Evolutionary conservation across 2,888 invertebrate species (phyloP).

Genomic region (Antheraea yamamai): DNA sequence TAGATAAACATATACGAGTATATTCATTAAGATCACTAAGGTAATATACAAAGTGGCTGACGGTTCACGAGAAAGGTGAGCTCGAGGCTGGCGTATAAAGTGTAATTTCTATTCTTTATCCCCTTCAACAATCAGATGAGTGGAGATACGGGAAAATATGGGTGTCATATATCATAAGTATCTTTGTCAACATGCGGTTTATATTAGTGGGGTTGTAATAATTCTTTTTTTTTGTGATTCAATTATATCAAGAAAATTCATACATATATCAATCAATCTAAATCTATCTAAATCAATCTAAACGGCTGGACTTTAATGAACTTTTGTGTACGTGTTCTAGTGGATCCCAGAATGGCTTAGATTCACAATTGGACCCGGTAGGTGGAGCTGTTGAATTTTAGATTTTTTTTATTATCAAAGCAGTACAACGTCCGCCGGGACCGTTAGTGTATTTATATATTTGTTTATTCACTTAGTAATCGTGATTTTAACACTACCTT

Average conservation of each 20-base stretch:
- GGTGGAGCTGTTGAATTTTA: too few species aligned
- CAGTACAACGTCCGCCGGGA: too few species aligned
- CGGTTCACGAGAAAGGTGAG: constrained; percentile 27
- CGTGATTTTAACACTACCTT: too few species aligned
- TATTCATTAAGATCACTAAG: constrained; percentile 36
- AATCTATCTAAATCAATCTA: too few species aligned
- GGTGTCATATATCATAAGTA: constrained; percentile 65
- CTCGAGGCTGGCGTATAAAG: constrained; percentile 39
- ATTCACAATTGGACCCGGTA: too few species aligned
- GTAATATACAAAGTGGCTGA: constrained; percentile 44
- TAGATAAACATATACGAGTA: neutral
- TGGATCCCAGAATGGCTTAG: too few species aligned
- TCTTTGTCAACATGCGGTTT: constrained; percentile 70
- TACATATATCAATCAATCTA: neutral
- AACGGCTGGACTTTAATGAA: too few species aligned
- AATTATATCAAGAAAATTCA: neutral
- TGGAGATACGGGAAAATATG: constrained; percentile 74
- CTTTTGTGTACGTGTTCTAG: too few species aligned
- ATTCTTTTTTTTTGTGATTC: neutral
- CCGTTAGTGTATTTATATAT: neutral
- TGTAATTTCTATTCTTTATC: constrained; percentile 41
- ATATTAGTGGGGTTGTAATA: constrained; percentile 59
- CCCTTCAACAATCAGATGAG: constrained; percentile 51
- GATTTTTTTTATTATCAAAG: too few species aligned
- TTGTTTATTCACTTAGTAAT: neutral